phyloP scores from a whole-genome alignment of 2,113 vertebrate species.

The Pantherophis guttatus region DNA sequence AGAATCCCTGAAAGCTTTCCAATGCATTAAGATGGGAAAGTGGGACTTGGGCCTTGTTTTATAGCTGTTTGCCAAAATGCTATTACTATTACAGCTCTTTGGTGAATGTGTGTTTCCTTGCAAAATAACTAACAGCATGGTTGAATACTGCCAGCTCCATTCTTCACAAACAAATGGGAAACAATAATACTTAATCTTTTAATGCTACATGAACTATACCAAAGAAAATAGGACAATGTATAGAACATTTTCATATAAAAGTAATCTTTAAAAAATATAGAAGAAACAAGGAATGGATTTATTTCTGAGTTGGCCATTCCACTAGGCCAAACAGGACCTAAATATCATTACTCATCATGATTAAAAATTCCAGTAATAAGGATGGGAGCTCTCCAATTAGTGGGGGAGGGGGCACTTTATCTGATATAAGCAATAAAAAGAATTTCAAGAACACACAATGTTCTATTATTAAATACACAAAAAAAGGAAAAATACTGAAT shows the following conservation, averaged over 20 bases:
- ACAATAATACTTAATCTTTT: constrained; percentile 67
- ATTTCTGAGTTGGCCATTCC: neutral
- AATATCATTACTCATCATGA: neutral
- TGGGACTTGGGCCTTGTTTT: constrained; percentile 62
- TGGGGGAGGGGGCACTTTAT: neutral
- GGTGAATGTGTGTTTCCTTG: constrained; percentile 55
- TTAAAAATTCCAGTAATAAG: neutral
- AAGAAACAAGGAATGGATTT: neutral
- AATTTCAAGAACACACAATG: neutral
- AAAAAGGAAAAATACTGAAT: neutral
- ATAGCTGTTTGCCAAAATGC: constrained; percentile 69
- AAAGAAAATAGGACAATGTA: constrained; percentile 55
- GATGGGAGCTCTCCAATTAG: neutral
- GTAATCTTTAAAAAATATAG: neutral
- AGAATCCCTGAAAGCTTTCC: constrained; percentile 74
- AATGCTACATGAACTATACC: constrained; percentile 58
- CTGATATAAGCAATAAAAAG: neutral
- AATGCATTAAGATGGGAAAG: constrained; percentile 75
- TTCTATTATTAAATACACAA: neutral
- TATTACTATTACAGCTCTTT: constrained; percentile 35
- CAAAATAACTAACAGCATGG: constrained; percentile 41
- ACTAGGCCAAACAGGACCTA: neutral
- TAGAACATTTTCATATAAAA: constrained; percentile 51
- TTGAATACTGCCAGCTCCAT: constrained; percentile 45
- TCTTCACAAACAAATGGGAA: constrained; percentile 60